Conservation (phyloP, 2,113 vertebrate genomes). For the Notechis scutatus region DNA sequence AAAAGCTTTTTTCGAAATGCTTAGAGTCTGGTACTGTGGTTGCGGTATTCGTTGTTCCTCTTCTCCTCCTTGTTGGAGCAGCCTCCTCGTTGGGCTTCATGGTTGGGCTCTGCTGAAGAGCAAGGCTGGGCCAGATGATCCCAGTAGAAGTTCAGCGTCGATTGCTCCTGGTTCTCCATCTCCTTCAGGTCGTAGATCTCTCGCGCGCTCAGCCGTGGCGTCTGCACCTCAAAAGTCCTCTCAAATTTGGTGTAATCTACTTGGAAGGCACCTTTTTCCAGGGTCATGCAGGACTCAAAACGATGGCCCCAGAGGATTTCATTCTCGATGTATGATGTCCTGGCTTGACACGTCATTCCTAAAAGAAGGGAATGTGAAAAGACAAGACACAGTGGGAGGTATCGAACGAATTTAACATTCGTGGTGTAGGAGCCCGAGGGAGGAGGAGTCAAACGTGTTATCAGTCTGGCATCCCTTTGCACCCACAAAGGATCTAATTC, state of each 20-base stretch:
- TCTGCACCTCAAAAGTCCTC: constrained; percentile 80
- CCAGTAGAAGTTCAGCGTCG: constrained; percentile 56
- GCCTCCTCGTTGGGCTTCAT: not conserved
- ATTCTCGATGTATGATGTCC: constrained; percentile 78
- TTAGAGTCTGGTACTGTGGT: constrained; percentile 17
- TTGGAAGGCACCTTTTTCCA: constrained; percentile 79
- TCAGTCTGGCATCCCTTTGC: not conserved
- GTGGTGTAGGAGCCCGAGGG: not conserved
- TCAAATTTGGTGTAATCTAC: constrained; percentile 79
- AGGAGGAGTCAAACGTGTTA: not conserved
- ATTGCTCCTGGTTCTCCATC: constrained; percentile 51
- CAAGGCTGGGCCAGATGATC: constrained; percentile 50
- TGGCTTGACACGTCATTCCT: constrained; percentile 83
- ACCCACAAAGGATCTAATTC: not conserved
- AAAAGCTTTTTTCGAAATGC: not conserved
- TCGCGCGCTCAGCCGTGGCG: constrained; percentile 66
- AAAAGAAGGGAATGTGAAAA: accelerated
- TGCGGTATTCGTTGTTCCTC: accelerated
- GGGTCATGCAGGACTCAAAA: constrained; percentile 79
- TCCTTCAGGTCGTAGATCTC: constrained; percentile 58
- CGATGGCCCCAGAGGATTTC: constrained; percentile 82
- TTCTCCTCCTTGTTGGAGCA: not conserved
- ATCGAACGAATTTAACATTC: not conserved
- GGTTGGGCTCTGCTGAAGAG: not conserved
- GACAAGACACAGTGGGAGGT: not conserved